Evolutionary conservation across 1,140 invertebrate genomes (phyloP).

Genomic region (Megalopta genalis): DNA sequence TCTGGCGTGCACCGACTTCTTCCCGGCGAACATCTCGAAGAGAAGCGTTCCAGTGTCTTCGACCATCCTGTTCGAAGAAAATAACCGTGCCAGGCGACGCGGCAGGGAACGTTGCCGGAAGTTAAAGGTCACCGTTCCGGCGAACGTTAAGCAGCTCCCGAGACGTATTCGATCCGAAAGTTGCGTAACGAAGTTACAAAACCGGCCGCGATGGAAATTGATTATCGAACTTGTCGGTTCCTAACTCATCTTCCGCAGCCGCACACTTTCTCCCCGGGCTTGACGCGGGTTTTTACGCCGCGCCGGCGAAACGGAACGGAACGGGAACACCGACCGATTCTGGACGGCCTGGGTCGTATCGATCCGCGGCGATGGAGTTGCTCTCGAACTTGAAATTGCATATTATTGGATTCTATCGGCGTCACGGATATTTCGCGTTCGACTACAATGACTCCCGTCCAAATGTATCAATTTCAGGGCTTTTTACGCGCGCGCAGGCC

Average conservation of each 20-base stretch:
- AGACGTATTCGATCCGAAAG: not conserved
- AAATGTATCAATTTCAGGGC: slow-evolving; percentile 29
- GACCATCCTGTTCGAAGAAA: too few species aligned
- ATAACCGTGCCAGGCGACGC: not conserved
- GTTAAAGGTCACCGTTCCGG: not conserved
- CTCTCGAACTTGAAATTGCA: slow-evolving; percentile 47
- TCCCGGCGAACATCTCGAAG: not conserved
- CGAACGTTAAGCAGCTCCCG: too few species aligned
- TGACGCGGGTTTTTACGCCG: not conserved
- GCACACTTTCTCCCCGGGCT: slow-evolving; percentile 17
- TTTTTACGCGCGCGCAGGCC: not conserved
- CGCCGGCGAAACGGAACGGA: not conserved
- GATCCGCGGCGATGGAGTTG: slow-evolving; percentile 23
- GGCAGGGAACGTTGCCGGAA: not conserved
- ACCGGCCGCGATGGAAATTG: slow-evolving; percentile 34
- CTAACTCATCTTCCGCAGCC: slow-evolving; percentile 20
- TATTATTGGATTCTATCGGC: slow-evolving; percentile 51
- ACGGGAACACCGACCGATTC: slow-evolving; percentile 13
- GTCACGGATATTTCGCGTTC: slow-evolving; percentile 25
- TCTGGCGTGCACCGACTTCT: slow-evolving; percentile 19
- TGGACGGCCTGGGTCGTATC: slow-evolving; percentile 8
- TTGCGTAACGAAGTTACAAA: slow-evolving; percentile 41
- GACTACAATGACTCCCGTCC: slow-evolving; percentile 31
- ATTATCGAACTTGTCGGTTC: slow-evolving; percentile 39
- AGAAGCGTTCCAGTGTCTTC: too few species aligned